Percentiles rank a stretch among this genome's conserved stretches.
Conservation (phyloP, 2,797 vertebrate species). For the Lacerta agilis region DNA sequence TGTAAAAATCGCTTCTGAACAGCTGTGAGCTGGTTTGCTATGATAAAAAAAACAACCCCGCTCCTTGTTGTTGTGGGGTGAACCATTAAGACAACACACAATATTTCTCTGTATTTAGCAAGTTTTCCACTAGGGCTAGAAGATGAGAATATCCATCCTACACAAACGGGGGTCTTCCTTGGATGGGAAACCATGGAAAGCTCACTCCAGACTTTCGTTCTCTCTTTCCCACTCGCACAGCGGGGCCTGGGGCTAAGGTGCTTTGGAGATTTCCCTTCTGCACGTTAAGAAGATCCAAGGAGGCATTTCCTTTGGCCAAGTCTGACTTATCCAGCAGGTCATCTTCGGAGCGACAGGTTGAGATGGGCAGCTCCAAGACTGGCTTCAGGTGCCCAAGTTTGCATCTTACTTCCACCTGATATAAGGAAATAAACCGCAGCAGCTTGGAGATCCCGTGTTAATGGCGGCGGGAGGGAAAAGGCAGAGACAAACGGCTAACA, state of each 20-base stretch:
- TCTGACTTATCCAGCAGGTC: neutral
- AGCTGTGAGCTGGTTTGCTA: neutral
- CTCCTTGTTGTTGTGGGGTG: neutral
- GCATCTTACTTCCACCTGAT: neutral
- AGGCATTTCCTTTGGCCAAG: neutral
- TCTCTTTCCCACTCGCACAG: neutral
- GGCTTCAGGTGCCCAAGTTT: neutral
- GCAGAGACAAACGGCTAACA: fast-evolving
- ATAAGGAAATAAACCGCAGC: neutral
- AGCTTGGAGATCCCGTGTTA: neutral
- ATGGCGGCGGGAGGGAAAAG: neutral
- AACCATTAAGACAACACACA: neutral
- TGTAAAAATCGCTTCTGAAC: neutral
- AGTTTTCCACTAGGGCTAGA: constrained; percentile 10
- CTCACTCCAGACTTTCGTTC: neutral
- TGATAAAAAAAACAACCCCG: neutral
- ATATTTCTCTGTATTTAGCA: neutral
- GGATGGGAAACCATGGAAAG: neutral
- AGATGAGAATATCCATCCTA: neutral
- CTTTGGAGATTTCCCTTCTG: neutral
- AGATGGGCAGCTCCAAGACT: fast-evolving
- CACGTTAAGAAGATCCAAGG: neutral
- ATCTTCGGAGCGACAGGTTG: neutral
- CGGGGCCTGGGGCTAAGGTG: constrained; percentile 16
- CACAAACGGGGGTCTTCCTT: neutral